A percentile compares a stretch with the other conserved stretches of the same genome.
Conservation (phyloP, 2,888 invertebrate species). For the Aethes cnicana region DNA sequence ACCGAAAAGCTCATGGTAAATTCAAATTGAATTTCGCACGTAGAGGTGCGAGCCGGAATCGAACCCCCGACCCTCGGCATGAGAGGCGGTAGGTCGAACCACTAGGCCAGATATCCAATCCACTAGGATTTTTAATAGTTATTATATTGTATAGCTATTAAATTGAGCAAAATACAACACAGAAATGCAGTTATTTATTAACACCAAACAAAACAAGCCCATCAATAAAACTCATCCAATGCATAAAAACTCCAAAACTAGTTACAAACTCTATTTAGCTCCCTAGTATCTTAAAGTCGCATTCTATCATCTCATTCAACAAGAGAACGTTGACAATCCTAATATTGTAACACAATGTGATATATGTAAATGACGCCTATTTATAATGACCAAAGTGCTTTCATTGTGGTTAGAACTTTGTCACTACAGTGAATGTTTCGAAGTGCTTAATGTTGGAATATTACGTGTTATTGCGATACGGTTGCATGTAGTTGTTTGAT, state of each 20-base stretch:
- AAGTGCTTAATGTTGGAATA: not conserved
- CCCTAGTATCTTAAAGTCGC: constrained; percentile 51
- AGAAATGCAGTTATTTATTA: not conserved
- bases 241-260: constrained; percentile 44
- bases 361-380: constrained; percentile 48
- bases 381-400: constrained; percentile 34
- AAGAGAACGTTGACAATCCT: constrained; percentile 41
- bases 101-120: too few species aligned
- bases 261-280: constrained; percentile 57
- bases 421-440: constrained; percentile 11
- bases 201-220: not conserved
- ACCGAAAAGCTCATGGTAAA: too few species aligned
- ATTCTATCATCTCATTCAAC: constrained; percentile 41
- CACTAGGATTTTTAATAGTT: too few species aligned
- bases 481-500: not conserved
- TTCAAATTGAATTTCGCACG: too few species aligned
- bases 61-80: too few species aligned
- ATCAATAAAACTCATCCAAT: constrained; percentile 32
- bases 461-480: constrained; percentile 1
- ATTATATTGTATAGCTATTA: too few species aligned
- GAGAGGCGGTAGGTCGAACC: too few species aligned
- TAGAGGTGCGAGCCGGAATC: too few species aligned
- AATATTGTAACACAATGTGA: constrained; percentile 44
- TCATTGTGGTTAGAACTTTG: constrained; percentile 21
- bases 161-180: too few species aligned